Evolutionary conservation across 2,113 vertebrate species (phyloP).

Genomic region (Ellobius talpinus): DNA sequence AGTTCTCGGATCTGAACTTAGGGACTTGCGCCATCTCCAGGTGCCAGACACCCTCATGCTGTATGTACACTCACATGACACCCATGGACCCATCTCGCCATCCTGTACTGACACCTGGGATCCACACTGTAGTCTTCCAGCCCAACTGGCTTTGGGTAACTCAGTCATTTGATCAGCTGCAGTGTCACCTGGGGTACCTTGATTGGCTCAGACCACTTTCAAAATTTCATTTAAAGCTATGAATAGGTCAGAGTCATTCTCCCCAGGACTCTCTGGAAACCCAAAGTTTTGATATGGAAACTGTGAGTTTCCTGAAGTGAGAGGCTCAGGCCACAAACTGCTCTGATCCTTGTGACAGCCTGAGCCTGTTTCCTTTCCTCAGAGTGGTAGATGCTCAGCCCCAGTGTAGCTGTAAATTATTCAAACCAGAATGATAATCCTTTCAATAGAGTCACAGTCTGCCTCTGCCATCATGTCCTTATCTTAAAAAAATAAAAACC

Average conservation of each 20-base stretch:
- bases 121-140: background rate
- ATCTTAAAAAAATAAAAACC: conserved; percentile 23
- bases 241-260: background rate
- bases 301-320: background rate
- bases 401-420: background rate
- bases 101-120: background rate
- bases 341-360: conserved; percentile 12
- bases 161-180: background rate
- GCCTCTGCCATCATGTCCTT: background rate
- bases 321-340: background rate
- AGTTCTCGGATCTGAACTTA: background rate
- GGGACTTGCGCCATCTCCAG: background rate
- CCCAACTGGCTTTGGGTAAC: background rate
- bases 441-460: conserved; percentile 35
- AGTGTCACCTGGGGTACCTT: background rate
- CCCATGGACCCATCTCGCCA: background rate
- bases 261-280: background rate
- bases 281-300: background rate
- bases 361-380: background rate
- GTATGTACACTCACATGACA: too few species aligned
- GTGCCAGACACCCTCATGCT: too few species aligned
- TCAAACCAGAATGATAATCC: conserved; percentile 28
- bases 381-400: background rate
- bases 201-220: background rate
- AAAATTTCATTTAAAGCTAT: background rate